phyloP scores from a whole-genome alignment of 2,888 invertebrate species.

The Sphecodes monilicornis region DNA sequence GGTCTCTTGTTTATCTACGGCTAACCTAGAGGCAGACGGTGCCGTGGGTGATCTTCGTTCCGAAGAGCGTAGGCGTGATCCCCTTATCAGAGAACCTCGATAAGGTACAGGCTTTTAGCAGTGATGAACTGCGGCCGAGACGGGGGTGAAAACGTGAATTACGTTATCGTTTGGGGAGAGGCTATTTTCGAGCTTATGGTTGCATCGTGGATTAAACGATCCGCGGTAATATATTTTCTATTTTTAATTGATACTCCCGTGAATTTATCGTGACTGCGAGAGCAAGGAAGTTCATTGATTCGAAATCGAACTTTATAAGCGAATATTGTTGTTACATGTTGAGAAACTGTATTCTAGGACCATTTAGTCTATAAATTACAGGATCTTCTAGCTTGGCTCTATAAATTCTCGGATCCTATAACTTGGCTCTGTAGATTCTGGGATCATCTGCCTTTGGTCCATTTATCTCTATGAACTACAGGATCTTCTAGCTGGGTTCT shows the following conservation, averaged over 20 bases:
- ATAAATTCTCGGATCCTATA: too few species aligned
- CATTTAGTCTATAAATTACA: too few species aligned
- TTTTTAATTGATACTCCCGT: neutral
- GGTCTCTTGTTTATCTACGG: constrained; percentile 59
- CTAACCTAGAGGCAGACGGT: neutral
- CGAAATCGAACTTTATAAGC: neutral
- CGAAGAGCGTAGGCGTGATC: constrained; percentile 52
- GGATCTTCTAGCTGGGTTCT: too few species aligned
- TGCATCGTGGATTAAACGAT: neutral
- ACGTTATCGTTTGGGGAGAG: constrained; percentile 46
- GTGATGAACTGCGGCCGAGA: constrained; percentile 42
- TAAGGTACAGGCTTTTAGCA: constrained; percentile 58
- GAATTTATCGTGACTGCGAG: neutral
- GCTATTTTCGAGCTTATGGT: constrained; percentile 45
- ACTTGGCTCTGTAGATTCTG: too few species aligned
- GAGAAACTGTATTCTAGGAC: neutral
- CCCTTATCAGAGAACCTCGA: constrained; percentile 53
- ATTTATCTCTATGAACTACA: too few species aligned
- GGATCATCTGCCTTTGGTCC: too few species aligned
- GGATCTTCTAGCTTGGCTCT: too few species aligned
- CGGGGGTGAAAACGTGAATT: constrained; percentile 50
- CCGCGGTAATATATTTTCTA: neutral
- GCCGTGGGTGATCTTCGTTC: constrained; percentile 43
- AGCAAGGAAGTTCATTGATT: neutral
- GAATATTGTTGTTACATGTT: neutral